Base-by-base conservation (phyloP, 2,113 vertebrate species). In the Grus americana region DNA sequence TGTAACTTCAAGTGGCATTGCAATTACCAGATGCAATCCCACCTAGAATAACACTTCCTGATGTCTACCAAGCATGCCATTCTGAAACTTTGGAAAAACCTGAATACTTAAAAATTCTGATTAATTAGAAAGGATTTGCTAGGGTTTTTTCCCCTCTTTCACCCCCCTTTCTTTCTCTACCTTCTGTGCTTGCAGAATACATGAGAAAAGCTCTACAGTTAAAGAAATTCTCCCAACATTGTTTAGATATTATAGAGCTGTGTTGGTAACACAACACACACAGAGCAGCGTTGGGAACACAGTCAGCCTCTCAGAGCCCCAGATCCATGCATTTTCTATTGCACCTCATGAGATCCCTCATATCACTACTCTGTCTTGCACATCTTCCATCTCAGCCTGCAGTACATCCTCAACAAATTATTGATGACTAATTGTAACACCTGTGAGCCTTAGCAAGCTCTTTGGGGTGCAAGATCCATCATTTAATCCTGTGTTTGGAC, bases 261-360 rank as follows among this genome's bases (percentile, higher is more conserved):
- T 26, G 19, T 26, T 54, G 61, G 42, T 68, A 62, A 46, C 11
- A 34, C 23, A 44, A n/a, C 19, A 30, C 27, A 36, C 3, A 11
- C 21, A 16, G 19, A 62, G 42, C 61, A 36, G 38, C 2, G 29
- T 18, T 52, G 29, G 54, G 36, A 67, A 32, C 7, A 3, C 40
- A 32, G 17, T 15, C 23, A 14, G 46, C 1, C 0, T 38, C 10
- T 54, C 1, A 1, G 20, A 38, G 42, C 38, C 17, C 22, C 61
- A 52, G 27, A 68, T 40, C 49, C 26, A 15, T 36, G 36, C 7
- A 5, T n/a, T 63, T 59, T 57, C 21, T 74, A 6, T 15, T 40
- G 32, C 29, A 68, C 15, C 29, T 84, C 73, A 42, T 6, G 11
- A 65, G 42, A 63, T 54, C 49, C 34, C 27, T 63, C 9, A 2